Base-by-base conservation (phyloP, 2,888 invertebrate genomes). In the Invenusta paracnida region DNA sequence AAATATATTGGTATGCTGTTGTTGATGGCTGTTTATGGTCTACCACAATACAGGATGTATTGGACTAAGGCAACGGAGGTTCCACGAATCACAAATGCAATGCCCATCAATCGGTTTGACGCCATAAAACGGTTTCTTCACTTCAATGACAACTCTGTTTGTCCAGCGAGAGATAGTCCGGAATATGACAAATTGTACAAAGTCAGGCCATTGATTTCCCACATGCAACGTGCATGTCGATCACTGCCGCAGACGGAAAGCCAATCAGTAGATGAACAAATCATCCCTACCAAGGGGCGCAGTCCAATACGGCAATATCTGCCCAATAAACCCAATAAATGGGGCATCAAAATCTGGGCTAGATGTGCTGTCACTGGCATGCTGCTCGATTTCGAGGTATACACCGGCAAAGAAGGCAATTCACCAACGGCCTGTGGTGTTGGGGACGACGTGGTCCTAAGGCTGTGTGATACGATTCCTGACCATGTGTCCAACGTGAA, bases 241-340 rank as follows among this genome's bases (percentile, higher is more conserved):
- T 66, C 29, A 27, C 30, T 87, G 85, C 27, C 27, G 27, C 30
- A 83, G 25, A 84, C 83, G 17, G 87, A 87, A 67, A n/a, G 83
- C 25, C 82, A 86, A 48, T 67, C 85, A 29, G 83, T 87, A 28
- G 87, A 87, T 88, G 87, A 87, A 82, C 86, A 86, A 86, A 87
- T 88, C 0, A 85, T 88, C 13, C 85, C 87, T 27, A 86, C 86
- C 84, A 88, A 88, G 82, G 87, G 87, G 0, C 81, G 81, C 81
- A 86, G 48, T 67, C 25, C 27, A 0, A 73, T 88, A 67, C 85
- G 67, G 82, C 87, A 88, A 83, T 88, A 88, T 84, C 87, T 85
- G 29, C 87, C 88, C 17, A 85, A 81, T 27, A 87, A 87, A 84
- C 87, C 86, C n/a, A 67, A 87, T 73, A 87, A 86, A 48, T 88